Evolutionary conservation across 2,113 vertebrate species (phyloP), one percentile per base, ranked within the genome.

Genomic region (Epinephelus lanceolatus): DNA sequence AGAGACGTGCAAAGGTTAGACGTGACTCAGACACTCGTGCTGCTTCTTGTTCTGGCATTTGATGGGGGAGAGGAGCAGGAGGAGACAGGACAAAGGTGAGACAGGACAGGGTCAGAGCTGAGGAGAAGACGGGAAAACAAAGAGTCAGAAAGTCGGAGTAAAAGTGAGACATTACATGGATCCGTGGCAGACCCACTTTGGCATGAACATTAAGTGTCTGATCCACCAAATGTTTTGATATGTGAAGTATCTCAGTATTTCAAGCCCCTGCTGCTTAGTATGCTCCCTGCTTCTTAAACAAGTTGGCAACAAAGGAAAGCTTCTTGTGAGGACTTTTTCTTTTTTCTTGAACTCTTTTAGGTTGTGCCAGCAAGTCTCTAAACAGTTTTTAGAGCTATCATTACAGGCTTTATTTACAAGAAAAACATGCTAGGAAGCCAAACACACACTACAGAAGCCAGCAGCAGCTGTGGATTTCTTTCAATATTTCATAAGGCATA

Each of bases 1-100:
- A 57, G 37, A 93, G 78, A 87, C 42, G 65, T 67, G 66, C 66
- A 92, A 92, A 93, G 93, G 94, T 94, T 93, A 94, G 91, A 77
- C 69, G 80, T 94, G 91, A 93, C 81, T 93, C 86, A 89, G 71
- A 71, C 47, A 59, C 78, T 81, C 59, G 10, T 56, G 73, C 76
- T 80, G 77, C 53, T 83, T 86, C 52, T 59, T 84, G 62, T 83
- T 52, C 62, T 92, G 89, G 83, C 88, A 87, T 92, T 89, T 87
- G 81, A 89, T 78, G 78, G 80, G 56, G 37, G 21, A 25, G 15
- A 47, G 13, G 27, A 33, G 49, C 30, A 47, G 23, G 37, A 53
- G 66, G 75, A 61, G 60, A 81, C 15, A 52, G 40, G 59, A 23
- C 66, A 60, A 52, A 84, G 70, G 80, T 56, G 81, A 86, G 71